These are phyloP conservation scores for Rutpela maculata DNA, from an alignment of 2,888 invertebrate species.

Conservation along the genomic window DNA sequence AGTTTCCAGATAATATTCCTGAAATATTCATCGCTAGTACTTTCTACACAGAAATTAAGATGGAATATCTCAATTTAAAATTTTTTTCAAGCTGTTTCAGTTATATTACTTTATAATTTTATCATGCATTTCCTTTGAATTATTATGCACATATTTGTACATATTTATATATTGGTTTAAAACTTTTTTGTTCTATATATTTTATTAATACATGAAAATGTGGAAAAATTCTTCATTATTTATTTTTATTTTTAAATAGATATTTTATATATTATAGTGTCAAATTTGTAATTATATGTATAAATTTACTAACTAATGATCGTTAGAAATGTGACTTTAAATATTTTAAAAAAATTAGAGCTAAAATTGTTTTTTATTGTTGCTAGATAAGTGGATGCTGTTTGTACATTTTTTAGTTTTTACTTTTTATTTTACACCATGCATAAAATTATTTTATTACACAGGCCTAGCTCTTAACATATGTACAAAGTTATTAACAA, in stretches of 20 bases:
- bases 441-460: neutral
- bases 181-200: slow-evolving; percentile 18
- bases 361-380: slow-evolving; percentile 21
- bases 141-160: slow-evolving; percentile 30
- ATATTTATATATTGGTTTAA: slow-evolving; percentile 30
- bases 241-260: slow-evolving; percentile 27
- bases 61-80: slow-evolving; percentile 32
- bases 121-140: slow-evolving; percentile 25
- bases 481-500: neutral
- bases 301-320: slow-evolving; percentile 27
- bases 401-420: neutral
- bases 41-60: slow-evolving; percentile 1
- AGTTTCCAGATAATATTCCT: neutral
- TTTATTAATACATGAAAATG: slow-evolving; percentile 11
- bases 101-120: slow-evolving; percentile 24
- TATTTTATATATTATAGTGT: slow-evolving; percentile 20
- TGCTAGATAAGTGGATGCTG: slow-evolving; percentile 34
- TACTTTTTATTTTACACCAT: neutral
- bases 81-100: slow-evolving; percentile 19
- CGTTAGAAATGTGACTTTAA: slow-evolving; percentile 30
- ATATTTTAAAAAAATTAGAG: slow-evolving; percentile 7
- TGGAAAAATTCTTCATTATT: slow-evolving; percentile 16
- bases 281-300: slow-evolving; percentile 40
- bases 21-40: neutral
- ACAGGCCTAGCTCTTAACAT: neutral